A percentile compares a stretch with the other conserved stretches of the same genome.
These are phyloP conservation scores for Heliconius charithonia DNA, from an alignment of 2,888 invertebrate species.

Conservation along the genomic window DNA sequence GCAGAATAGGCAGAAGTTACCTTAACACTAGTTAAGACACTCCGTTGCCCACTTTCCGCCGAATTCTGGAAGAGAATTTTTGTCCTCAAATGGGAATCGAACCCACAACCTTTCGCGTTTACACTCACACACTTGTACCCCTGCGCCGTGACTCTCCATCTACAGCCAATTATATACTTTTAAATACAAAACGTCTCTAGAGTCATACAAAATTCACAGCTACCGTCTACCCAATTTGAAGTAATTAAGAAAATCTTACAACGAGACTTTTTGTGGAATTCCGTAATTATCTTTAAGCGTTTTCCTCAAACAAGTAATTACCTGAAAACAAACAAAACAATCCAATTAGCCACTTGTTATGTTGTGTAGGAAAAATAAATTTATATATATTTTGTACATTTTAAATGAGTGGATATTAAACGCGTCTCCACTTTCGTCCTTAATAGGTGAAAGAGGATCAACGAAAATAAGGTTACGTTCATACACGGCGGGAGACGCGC, in stretches of 20 bases:
- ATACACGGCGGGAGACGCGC: no score
- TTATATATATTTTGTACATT: not conserved
- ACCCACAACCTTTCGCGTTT: no score
- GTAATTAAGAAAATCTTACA: constrained; percentile 20
- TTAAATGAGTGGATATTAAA: not conserved
- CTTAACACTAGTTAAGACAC: no score
- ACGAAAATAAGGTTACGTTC: no score
- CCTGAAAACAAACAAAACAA: constrained; percentile 27
- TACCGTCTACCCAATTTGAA: constrained; percentile 9
- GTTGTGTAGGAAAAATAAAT: not conserved
- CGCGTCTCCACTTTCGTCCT: not conserved
- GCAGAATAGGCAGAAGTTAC: no score
- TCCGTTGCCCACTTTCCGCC: no score
- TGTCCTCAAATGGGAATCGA: no score
- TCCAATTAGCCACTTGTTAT: constrained; percentile 18
- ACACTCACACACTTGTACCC: no score
- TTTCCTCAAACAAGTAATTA: constrained; percentile 26
- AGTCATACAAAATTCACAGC: constrained; percentile 9
- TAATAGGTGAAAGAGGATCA: not conserved
- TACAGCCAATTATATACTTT: no score
- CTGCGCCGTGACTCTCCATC: no score
- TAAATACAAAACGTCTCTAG: constrained; percentile 3
- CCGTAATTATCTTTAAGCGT: constrained; percentile 18
- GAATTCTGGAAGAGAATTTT: not conserved
- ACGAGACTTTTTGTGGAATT: not conserved